phyloP scores from a whole-genome alignment of 2,113 vertebrate genomes.

The Ellobius talpinus region DNA sequence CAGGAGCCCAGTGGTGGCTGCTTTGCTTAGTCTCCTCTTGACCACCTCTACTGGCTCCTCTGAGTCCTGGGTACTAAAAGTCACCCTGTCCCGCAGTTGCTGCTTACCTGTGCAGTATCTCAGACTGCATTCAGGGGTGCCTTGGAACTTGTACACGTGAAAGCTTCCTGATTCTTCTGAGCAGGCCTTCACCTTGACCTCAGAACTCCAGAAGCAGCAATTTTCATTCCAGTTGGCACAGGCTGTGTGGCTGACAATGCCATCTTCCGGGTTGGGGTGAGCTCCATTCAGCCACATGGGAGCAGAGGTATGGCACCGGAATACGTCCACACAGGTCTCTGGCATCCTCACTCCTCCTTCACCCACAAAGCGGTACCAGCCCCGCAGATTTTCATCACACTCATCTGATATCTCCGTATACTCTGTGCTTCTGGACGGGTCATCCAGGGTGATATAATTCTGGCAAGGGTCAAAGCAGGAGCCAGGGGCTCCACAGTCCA shows the following conservation, averaged over 20 bases:
- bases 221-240: constrained; percentile 78
- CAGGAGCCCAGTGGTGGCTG: background rate
- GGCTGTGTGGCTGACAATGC: constrained; percentile 46
- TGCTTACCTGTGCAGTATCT: constrained; percentile 82
- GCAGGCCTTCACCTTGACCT: constrained; percentile 78
- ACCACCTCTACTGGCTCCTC: background rate
- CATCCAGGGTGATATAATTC: constrained; percentile 65
- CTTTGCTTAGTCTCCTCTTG: background rate
- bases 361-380: constrained; percentile 84
- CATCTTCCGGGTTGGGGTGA: constrained; percentile 61
- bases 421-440: constrained; percentile 73
- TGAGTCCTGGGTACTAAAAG: fast-evolving
- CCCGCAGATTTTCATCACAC: background rate
- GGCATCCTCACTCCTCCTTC: constrained; percentile 74
- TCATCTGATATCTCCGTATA: fast-evolving
- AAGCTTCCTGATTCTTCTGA: background rate
- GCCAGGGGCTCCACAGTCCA: constrained; percentile 3
- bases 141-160: constrained; percentile 68
- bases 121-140: constrained; percentile 17
- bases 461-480: constrained; percentile 80
- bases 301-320: constrained; percentile 57
- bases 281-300: constrained; percentile 80
- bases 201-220: constrained; percentile 77
- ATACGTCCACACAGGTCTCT: constrained; percentile 45
- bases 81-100: fast-evolving